Conservation (phyloP, 2,888 invertebrate species). For the Dinocampus coccinellae region DNA sequence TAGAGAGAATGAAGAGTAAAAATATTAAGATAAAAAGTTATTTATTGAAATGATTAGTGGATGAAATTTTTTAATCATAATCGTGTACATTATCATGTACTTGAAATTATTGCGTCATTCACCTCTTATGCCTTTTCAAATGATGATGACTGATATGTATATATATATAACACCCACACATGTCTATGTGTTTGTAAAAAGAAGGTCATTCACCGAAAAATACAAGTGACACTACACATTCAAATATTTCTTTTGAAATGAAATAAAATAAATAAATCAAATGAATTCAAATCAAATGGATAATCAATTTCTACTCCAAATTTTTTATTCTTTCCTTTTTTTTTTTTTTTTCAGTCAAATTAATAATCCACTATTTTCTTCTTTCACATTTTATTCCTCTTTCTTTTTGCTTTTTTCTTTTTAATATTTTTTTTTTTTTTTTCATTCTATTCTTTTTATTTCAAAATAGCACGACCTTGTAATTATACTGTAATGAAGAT, state of each 20-base stretch:
- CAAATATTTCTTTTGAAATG: background rate
- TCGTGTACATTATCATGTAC: background rate
- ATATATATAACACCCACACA: background rate
- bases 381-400: too few relatives aligned
- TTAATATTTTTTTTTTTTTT: background rate
- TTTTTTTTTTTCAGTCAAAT: too few relatives aligned
- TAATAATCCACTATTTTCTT: too few relatives aligned
- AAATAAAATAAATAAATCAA: too few relatives aligned
- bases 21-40: background rate
- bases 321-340: too few relatives aligned
- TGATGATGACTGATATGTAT: background rate
- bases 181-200: background rate
- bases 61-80: background rate
- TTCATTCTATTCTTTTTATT: background rate
- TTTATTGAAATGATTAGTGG: background rate
- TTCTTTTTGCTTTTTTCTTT: too few relatives aligned
- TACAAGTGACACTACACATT: background rate
- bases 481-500: background rate
- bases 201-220: background rate
- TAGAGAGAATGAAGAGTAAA: background rate
- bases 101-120: background rate
- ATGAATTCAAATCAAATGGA: too few relatives aligned
- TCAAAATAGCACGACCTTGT: background rate
- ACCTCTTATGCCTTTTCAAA: background rate
- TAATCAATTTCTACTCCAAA: too few relatives aligned